A percentile compares a stretch with the other conserved stretches of the same genome.
phyloP scores from a whole-genome alignment of 2,797 vertebrate genomes.

The Emys orbicularis region DNA sequence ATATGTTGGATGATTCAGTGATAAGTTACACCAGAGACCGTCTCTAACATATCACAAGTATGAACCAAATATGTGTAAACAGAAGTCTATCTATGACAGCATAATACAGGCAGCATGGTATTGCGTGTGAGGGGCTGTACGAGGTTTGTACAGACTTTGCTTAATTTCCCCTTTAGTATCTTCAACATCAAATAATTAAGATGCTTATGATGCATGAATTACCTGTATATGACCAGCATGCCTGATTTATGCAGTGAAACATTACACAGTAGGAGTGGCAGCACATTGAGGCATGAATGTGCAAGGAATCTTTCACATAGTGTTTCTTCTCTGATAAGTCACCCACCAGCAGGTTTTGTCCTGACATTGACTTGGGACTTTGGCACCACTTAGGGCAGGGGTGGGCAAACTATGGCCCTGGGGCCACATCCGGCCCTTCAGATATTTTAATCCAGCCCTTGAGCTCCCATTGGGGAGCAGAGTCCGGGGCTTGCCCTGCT shows the following conservation, averaged over 20 bases:
- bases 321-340: background rate
- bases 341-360: background rate
- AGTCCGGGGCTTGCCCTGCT: no score
- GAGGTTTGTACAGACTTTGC: background rate
- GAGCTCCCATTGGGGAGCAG: no score
- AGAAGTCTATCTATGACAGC: background rate
- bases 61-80: background rate
- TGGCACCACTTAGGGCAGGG: background rate
- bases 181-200: background rate
- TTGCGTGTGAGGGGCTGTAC: background rate
- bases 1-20: background rate
- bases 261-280: background rate
- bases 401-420: no score
- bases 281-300: accelerated
- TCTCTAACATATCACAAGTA: background rate
- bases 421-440: no score
- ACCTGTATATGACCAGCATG: background rate
- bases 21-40: background rate
- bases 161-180: background rate
- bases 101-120: background rate
- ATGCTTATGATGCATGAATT: background rate
- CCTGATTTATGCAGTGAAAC: background rate
- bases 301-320: background rate
- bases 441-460: no score
- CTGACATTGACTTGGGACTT: background rate